These are phyloP conservation scores for Elephas maximus DNA, from an alignment of 2,113 vertebrate species.

Conservation along the genomic window DNA sequence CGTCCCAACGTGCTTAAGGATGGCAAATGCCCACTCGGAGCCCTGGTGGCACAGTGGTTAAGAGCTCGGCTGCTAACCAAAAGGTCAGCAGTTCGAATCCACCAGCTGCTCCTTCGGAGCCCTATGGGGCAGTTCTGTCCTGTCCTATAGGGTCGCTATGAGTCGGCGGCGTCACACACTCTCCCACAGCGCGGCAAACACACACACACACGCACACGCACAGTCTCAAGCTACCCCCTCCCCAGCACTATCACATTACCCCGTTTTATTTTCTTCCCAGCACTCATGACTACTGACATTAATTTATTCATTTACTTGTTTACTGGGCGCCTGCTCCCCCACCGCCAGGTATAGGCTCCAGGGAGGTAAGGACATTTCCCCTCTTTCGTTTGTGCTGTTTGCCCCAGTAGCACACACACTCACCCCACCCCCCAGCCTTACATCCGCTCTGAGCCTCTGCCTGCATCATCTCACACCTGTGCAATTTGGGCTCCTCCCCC, in stretches of 20 bases:
- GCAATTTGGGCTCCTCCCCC: too few species aligned
- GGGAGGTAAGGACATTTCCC: not conserved
- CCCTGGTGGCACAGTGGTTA: too few species aligned
- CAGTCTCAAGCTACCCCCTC: not conserved
- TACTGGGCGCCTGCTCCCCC: not conserved
- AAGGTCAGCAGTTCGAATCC: too few species aligned
- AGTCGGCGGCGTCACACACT: not conserved
- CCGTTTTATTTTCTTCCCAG: not conserved
- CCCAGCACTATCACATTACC: not conserved
- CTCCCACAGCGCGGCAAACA: too few species aligned
- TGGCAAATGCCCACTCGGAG: not conserved
- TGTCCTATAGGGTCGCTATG: too few species aligned
- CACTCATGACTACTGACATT: not conserved
- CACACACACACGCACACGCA: too few species aligned
- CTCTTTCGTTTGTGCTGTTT: not conserved
- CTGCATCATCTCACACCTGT: fast-evolving
- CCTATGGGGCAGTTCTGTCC: too few species aligned
- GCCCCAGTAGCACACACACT: not conserved
- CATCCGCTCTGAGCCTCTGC: not conserved
- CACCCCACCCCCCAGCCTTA: not conserved
- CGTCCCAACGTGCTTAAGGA: not conserved
- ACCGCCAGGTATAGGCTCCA: not conserved
- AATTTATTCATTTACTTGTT: not conserved
- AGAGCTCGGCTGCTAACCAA: too few species aligned
- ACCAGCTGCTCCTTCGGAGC: too few species aligned